Evolutionary conservation across 2,888 invertebrate genomes (phyloP), one percentile per base, ranked within the genome.

Genomic region (Harpalus rubripes): DNA sequence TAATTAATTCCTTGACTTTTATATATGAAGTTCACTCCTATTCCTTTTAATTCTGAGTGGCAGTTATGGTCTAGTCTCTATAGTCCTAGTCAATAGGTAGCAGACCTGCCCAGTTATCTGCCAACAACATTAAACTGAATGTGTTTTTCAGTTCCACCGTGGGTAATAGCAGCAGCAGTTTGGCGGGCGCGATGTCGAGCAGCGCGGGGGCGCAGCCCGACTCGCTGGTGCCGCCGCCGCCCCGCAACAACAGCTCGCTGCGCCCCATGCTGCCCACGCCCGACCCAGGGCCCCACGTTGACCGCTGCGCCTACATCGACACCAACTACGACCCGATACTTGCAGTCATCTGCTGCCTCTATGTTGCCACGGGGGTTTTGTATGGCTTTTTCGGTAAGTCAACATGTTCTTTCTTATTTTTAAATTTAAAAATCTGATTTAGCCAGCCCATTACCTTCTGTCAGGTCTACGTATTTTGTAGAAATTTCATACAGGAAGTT

Each of bases 321-420:
- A 92, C 93, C 88, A 93, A 94, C 89, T 95, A 95, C 90, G 94
- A 95, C 88, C 93, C 95, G 72, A 92, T 94, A 68, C 92, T 94
- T 32, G 94, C 95, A 85, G 91, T 94, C 85, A 93, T 95, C 86
- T 95, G 95, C 90, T 94, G 94, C 86, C 94, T 95, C 92, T 95
- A 95, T 89, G 94, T 96, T 87, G 93, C 96, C 61, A 96, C 97
- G 91, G 97, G 97, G 86, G 94, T 97, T 87, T 94, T 97, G 85
- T 97, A 96, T 90, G 96, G 96, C 86, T 93, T 97, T 87, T 95
- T 96, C 90, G 97, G 96, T 96, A 91, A 94, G 94, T 74, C 15
- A 63, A 32, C 32, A n/a, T n/a, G n/a, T n/a, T n/a, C n/a, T n/a
- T n/a, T n/a, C n/a, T n/a, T n/a, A n/a, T n/a, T n/a, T n/a, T n/a